phyloP scores from a whole-genome alignment of 2,888 invertebrate genomes.

The Chouioia cunea region DNA sequence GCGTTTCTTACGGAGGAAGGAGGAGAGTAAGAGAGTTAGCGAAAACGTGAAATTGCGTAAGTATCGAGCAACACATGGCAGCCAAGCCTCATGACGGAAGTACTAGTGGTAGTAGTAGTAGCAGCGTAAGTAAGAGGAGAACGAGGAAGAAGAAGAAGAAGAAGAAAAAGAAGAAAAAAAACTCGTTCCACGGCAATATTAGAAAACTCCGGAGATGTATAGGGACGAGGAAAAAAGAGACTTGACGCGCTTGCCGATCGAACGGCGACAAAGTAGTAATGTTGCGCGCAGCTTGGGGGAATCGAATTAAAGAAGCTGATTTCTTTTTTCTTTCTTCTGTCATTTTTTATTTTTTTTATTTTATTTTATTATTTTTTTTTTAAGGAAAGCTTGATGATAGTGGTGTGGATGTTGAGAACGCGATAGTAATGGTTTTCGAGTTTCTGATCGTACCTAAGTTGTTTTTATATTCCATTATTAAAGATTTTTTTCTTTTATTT shows the following conservation, averaged over 20 bases:
- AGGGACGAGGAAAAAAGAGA: background rate
- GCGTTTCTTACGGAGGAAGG: background rate
- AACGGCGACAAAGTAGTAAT: background rate
- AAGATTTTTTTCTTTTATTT: no score
- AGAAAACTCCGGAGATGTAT: constrained; percentile 40
- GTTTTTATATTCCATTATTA: no score
- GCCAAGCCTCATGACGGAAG: constrained; percentile 23
- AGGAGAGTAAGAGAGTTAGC: no score
- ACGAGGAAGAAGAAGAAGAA: background rate
- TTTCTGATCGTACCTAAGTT: no score
- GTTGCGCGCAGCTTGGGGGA: background rate
- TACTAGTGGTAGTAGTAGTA: no score
- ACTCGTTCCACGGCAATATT: constrained; percentile 36
- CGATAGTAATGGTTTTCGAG: no score
- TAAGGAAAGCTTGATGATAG: no score
- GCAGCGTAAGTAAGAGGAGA: background rate
- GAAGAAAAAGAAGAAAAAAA: constrained; percentile 30
- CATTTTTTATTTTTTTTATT: no score
- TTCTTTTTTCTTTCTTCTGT: no score
- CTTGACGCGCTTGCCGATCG: background rate
- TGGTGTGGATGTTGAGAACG: no score
- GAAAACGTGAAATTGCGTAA: constrained; percentile 48
- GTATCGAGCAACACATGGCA: constrained; percentile 53
- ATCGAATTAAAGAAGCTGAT: constrained; percentile 13
- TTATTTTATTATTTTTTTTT: no score